Evolutionary conservation across 2,888 invertebrate species (phyloP), one percentile per base, ranked within the genome.

Genomic region (Gryllus longicercus): DNA sequence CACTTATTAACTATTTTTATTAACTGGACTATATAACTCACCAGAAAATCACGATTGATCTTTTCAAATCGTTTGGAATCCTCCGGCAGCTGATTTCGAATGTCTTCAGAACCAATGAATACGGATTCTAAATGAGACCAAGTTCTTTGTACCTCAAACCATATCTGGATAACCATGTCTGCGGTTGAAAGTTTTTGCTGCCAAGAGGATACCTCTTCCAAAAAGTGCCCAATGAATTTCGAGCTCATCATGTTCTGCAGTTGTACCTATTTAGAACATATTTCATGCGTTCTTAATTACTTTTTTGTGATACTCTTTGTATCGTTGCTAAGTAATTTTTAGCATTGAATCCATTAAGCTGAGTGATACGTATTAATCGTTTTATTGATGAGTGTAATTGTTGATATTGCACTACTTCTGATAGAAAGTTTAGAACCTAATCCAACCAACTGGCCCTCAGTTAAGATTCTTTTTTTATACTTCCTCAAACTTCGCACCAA

Each of bases 101-200:
- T 98, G 87, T 98, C 98, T 86, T 97, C 97, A 0, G 97, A 97
- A 0, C 96, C 97, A 78, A 97, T 95, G 85, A 98, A 98, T 84
- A 98, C 98, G 84, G 96, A 96, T 86, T 98, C 97, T 82, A 98
- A 89, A 86, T 98, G 96, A 86, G 94, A 93, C 98, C 98, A 98
- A 82, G 96, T 95, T 77, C 97, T 90, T 87, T 98, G 98, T 8
- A 97, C 96, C 85, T 97, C 96, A 85, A 96, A 79, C 93, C 94
- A 95, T 0, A 93, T 88, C 38, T 90, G 89, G 75, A 95, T 93
- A 1, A 94, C 95, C 83, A 95, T 94, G 86, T 98, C 98, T 1
- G 97, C 96, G 82, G 93, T 95, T 0, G 95, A 95, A 4, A 98
- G 89, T 84, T 95, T 96, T 84, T 91, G 92, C 86, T 96, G 96